Conservation (phyloP, 2,888 invertebrate species). For the Eulithis prunata region DNA sequence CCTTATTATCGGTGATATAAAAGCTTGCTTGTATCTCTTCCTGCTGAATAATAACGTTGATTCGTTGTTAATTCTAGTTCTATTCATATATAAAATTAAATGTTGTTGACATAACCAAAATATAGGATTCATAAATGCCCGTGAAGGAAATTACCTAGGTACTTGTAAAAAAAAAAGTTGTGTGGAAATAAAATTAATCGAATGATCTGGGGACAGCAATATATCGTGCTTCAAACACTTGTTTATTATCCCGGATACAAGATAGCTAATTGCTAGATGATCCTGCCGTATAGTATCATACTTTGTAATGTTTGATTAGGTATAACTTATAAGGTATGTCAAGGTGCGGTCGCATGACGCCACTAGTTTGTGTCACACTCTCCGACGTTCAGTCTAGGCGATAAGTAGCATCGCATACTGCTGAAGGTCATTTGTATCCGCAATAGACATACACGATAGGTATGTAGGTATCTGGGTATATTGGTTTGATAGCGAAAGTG, state of each 20-base stretch:
- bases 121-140: no score
- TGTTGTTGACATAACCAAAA: no score
- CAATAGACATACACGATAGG: conserved; percentile 40
- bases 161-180: no score
- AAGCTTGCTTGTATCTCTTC: no score
- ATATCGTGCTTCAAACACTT: no score
- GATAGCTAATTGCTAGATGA: not conserved
- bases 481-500: conserved; percentile 38
- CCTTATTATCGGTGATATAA: no score
- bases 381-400: conserved; percentile 64
- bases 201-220: no score
- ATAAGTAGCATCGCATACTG: conserved; percentile 68
- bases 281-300: conserved; percentile 4
- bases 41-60: no score
- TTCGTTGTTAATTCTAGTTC: no score
- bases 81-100: no score
- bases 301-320: conserved; percentile 13
- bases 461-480: not conserved
- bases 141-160: no score
- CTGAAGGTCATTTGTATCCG: conserved; percentile 76
- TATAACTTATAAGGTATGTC: conserved; percentile 59
- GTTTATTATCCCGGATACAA: not conserved
- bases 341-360: conserved; percentile 75
- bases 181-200: no score
- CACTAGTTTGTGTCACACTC: conserved; percentile 75